Evolutionary conservation across 2,888 invertebrate genomes (phyloP).

Genomic region (Ormia ochracea): DNA sequence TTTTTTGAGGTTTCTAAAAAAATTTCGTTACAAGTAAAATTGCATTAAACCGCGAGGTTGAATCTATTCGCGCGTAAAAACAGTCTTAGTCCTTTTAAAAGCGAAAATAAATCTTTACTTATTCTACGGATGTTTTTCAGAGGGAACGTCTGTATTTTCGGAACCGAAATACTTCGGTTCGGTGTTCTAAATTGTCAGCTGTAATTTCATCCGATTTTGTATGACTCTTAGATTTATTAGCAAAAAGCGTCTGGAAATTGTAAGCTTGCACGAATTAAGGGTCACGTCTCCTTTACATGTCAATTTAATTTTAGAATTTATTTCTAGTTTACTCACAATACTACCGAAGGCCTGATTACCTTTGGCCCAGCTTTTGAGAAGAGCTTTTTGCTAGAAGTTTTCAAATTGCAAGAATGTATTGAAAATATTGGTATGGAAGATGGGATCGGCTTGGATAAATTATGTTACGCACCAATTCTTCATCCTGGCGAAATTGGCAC

Average conservation of each 20-base stretch:
- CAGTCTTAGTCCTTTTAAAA: too few species aligned
- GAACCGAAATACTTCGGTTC: too few species aligned
- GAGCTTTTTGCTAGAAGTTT: slow-evolving; percentile 85
- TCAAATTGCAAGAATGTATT: slow-evolving; percentile 83
- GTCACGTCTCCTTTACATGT: not conserved
- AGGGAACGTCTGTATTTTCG: too few species aligned
- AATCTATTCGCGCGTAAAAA: too few species aligned
- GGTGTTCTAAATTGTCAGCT: too few species aligned
- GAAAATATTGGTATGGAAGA: slow-evolving; percentile 79
- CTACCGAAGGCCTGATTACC: slow-evolving; percentile 75
- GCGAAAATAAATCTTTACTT: too few species aligned
- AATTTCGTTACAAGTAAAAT: too few species aligned
- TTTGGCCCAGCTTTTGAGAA: slow-evolving; percentile 90
- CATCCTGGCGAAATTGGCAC: slow-evolving; percentile 80
- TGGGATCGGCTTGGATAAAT: slow-evolving; percentile 80
- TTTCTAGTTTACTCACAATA: slow-evolving; percentile 74
- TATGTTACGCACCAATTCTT: slow-evolving; percentile 91
- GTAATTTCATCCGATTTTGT: too few species aligned
- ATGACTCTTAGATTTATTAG: too few species aligned
- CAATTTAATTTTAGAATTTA: not conserved
- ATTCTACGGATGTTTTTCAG: too few species aligned
- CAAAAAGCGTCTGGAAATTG: not conserved
- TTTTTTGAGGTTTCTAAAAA: too few species aligned
- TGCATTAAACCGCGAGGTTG: too few species aligned
- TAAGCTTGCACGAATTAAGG: not conserved